Evolutionary conservation across 1,140 invertebrate species (phyloP).

Genomic region (Protaetia brevitarsis): DNA sequence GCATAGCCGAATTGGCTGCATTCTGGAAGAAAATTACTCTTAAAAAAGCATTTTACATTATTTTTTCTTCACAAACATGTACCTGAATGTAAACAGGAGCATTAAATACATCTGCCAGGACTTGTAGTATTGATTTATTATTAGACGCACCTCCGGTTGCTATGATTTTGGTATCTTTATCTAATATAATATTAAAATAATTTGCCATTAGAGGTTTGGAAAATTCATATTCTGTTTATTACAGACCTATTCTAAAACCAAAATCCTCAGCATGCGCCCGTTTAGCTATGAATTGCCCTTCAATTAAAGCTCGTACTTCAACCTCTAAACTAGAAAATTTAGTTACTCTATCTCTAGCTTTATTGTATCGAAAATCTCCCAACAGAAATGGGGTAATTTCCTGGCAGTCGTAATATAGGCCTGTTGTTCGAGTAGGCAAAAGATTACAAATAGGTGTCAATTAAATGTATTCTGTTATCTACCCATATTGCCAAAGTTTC

Average conservation of each 20-base stretch:
- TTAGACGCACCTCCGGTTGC: slow-evolving; percentile 89
- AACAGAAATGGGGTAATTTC: slow-evolving; percentile 74
- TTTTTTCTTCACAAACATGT: slow-evolving; percentile 33
- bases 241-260: slow-evolving; percentile 76
- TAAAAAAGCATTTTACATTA: slow-evolving; percentile 24
- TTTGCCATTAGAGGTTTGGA: neutral
- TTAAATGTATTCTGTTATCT: slow-evolving; percentile 41
- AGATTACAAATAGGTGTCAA: slow-evolving; percentile 29
- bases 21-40: slow-evolving; percentile 52
- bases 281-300: slow-evolving; percentile 87
- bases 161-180: slow-evolving; percentile 63
- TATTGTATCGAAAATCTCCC: slow-evolving; percentile 61
- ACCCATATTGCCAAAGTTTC: slow-evolving; percentile 91
- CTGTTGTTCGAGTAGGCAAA: slow-evolving; percentile 46
- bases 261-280: slow-evolving; percentile 79
- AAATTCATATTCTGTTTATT: slow-evolving; percentile 35
- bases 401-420: slow-evolving; percentile 78
- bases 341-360: slow-evolving; percentile 55
- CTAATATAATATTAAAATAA: slow-evolving; percentile 42
- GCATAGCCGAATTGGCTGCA: slow-evolving; percentile 74
- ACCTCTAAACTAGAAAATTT: slow-evolving; percentile 67
- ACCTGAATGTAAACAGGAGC: slow-evolving; percentile 82
- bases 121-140: slow-evolving; percentile 81
- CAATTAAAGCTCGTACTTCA: slow-evolving; percentile 85
- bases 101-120: slow-evolving; percentile 89